These are phyloP conservation scores for Mythimna impura DNA, from an alignment of 2,888 invertebrate species.

Conservation along the genomic window DNA sequence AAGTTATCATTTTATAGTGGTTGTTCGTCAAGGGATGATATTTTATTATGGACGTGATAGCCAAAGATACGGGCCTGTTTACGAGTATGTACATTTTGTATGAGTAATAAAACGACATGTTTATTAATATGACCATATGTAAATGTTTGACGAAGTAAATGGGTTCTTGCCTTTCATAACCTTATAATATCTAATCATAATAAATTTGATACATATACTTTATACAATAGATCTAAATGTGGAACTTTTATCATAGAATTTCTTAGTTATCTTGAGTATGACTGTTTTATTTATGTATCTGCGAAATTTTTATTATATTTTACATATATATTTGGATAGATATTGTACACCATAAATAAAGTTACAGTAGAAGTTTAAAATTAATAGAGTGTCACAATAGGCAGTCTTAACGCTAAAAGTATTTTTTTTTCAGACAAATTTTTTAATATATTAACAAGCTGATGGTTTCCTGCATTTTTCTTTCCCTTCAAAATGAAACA, in stretches of 20 bases:
- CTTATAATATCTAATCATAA: not conserved
- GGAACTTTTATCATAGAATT: not conserved
- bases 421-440: no score
- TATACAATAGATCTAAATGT: not conserved
- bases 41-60: slow-evolving; percentile 49
- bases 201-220: not conserved
- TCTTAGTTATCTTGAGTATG: not conserved
- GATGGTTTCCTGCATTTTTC: not conserved
- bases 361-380: no score
- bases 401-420: no score
- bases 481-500: slow-evolving; percentile 23
- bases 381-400: no score
- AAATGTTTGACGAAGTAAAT: slow-evolving; percentile 36
- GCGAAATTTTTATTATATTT: not conserved
- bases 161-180: not conserved
- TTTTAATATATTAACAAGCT: no score
- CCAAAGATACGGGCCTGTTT: slow-evolving; percentile 36
- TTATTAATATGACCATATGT: slow-evolving; percentile 36
- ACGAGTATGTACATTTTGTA: slow-evolving; percentile 33
- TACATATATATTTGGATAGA: no score
- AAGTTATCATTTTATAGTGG: slow-evolving; percentile 57
- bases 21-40: slow-evolving; percentile 53
- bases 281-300: not conserved
- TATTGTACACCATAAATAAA: no score
- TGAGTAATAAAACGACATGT: slow-evolving; percentile 28